Conservation (phyloP, 2,888 invertebrate genomes). For the Lepetodrilus schrolli region DNA sequence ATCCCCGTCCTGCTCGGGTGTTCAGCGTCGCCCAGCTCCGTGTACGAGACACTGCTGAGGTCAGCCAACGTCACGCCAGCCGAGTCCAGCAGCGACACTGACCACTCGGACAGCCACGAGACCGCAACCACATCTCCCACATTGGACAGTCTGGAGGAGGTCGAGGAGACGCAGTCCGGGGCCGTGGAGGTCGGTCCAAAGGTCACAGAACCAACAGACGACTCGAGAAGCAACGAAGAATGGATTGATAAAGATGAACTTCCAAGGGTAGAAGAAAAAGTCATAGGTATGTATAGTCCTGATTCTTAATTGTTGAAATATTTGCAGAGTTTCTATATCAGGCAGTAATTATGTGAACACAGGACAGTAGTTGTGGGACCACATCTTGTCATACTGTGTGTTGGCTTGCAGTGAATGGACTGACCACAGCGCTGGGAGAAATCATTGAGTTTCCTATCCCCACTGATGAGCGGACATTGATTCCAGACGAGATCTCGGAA, state of each 20-base stretch:
- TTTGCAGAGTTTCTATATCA: neutral
- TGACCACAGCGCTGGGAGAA: constrained; percentile 54
- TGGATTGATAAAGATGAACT: neutral
- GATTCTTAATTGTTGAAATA: too few species aligned
- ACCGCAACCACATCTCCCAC: too few species aligned
- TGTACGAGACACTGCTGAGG: constrained; percentile 61
- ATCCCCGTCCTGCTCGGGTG: constrained; percentile 57
- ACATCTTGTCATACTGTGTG: too few species aligned
- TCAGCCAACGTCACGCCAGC: constrained; percentile 49
- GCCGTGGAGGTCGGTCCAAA: too few species aligned
- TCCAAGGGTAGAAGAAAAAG: constrained; percentile 18
- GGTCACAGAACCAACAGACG: too few species aligned
- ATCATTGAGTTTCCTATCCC: constrained; percentile 76
- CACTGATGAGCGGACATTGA: constrained; percentile 75
- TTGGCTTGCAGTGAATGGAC: constrained; percentile 60
- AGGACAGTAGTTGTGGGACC: too few species aligned
- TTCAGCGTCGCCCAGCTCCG: constrained; percentile 67
- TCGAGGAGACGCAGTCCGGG: too few species aligned
- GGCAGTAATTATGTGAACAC: too few species aligned
- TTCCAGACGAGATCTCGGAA: constrained; percentile 76
- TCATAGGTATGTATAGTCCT: neutral
- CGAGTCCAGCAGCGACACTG: neutral
- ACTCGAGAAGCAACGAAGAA: too few species aligned
- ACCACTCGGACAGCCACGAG: constrained; percentile 19
- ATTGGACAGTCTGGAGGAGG: too few species aligned